Conservation (phyloP, 2,113 vertebrate genomes). For the Thalassarche chlororhynchos region DNA sequence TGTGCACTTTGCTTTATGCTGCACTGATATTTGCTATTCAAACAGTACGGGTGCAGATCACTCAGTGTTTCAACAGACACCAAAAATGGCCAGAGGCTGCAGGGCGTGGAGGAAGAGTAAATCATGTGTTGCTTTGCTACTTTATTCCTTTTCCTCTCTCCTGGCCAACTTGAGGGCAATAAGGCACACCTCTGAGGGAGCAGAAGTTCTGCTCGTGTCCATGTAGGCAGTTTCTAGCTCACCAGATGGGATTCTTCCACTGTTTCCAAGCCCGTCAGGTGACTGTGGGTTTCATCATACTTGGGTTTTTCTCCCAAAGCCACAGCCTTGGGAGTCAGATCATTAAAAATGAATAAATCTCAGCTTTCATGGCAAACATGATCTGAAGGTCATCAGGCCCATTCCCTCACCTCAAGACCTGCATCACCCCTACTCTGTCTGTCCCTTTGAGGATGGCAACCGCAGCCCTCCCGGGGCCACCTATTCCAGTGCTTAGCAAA, state of each 20-base stretch:
- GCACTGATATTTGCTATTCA: not conserved
- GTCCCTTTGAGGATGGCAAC: not conserved
- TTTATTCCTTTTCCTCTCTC: not conserved
- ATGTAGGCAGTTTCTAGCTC: not conserved
- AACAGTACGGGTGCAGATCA: not conserved
- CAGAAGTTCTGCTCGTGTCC: not conserved
- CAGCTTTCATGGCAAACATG: not conserved
- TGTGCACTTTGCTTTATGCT: not conserved
- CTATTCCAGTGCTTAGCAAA: not conserved
- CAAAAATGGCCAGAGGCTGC: not conserved
- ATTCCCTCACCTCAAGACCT: not conserved
- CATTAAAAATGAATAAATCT: not conserved
- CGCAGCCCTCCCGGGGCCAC: not conserved
- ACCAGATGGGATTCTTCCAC: not conserved
- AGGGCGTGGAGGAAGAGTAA: not conserved
- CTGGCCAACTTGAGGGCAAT: not conserved
- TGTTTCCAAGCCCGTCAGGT: not conserved
- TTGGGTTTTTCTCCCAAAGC: not conserved
- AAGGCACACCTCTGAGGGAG: not conserved
- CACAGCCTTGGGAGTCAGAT: not conserved
- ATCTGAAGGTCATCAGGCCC: not conserved
- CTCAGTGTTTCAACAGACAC: not conserved
- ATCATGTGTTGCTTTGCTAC: not conserved
- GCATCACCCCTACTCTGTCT: not conserved
- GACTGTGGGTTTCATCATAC: not conserved